A percentile compares a stretch with the other conserved stretches of the same genome.
Conservation (phyloP, 2,888 invertebrate genomes). For the Drosophila mulleri region DNA sequence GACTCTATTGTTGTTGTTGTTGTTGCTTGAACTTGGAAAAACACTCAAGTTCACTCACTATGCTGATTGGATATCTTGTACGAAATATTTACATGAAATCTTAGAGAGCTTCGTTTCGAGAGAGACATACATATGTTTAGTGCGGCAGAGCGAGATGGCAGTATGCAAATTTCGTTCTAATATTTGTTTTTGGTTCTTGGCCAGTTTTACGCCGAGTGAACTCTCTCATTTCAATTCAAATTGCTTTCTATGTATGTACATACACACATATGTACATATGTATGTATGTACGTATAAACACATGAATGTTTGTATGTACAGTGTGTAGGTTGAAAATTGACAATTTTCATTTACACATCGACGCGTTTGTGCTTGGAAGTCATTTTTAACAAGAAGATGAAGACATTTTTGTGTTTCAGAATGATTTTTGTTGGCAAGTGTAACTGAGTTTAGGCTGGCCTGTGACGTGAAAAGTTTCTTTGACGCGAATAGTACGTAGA, state of each 20-base stretch:
- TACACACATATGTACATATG: neutral
- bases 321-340: neutral
- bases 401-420: too few relatives aligned
- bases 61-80: neutral
- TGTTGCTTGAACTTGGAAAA: neutral
- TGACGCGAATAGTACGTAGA: neutral
- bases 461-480: neutral
- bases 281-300: neutral
- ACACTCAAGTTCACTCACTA: neutral
- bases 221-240: neutral
- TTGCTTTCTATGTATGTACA: neutral
- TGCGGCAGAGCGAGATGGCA: neutral
- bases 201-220: neutral
- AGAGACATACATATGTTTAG: too few relatives aligned
- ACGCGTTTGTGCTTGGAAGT: neutral
- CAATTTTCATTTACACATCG: neutral
- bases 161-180: neutral
- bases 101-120: neutral
- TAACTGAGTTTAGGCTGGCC: neutral
- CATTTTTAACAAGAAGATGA: neutral
- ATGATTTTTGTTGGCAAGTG: neutral
- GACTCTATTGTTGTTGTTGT: neutral
- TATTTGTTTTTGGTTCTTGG: neutral
- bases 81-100: constrained; percentile 1
- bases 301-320: neutral